These are phyloP conservation scores for Melanotaenia boesemani DNA, from an alignment of 2,797 vertebrate species.

Conservation along the genomic window DNA sequence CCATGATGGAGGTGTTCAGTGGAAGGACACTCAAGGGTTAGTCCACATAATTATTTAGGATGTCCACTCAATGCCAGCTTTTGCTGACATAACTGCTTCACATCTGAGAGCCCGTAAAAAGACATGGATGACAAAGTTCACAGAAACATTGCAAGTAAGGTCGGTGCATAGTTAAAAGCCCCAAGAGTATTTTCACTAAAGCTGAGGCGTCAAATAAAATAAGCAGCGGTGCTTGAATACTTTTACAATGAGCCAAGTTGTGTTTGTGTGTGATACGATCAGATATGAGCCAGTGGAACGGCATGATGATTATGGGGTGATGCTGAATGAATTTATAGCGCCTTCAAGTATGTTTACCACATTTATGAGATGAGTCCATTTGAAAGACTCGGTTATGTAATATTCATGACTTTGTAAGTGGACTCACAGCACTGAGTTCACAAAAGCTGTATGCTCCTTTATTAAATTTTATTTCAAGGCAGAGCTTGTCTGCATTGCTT, in stretches of 20 bases:
- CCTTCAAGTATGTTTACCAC: conserved; percentile 69
- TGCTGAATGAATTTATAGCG: conserved; percentile 51
- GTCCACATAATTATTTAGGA: conserved; percentile 36
- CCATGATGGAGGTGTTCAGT: conserved; percentile 42
- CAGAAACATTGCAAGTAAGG: background rate
- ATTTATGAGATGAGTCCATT: conserved; percentile 65
- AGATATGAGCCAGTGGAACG: conserved; percentile 30
- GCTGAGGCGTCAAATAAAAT: conserved; percentile 48
- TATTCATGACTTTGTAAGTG: conserved; percentile 68
- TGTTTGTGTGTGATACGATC: conserved; percentile 29
- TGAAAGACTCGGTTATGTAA: conserved; percentile 60
- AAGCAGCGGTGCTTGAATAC: conserved; percentile 13
- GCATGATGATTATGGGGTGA: conserved; percentile 27
- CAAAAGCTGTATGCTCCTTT: conserved; percentile 13
- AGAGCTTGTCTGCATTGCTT: conserved; percentile 8
- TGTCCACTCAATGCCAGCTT: conserved; percentile 30
- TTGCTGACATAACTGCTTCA: conserved; percentile 27
- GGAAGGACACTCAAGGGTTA: conserved; percentile 27
- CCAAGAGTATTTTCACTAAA: conserved; percentile 48
- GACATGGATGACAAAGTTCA: conserved; percentile 13
- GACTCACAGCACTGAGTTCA: conserved; percentile 41
- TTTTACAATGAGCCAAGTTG: conserved; percentile 39
- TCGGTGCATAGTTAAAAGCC: conserved; percentile 14
- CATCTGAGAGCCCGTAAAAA: conserved; percentile 50
- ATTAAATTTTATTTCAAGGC: conserved; percentile 27